These are phyloP conservation scores for Cardiocondyla obscurior DNA, from an alignment of 1,140 invertebrate species.

Conservation along the genomic window DNA sequence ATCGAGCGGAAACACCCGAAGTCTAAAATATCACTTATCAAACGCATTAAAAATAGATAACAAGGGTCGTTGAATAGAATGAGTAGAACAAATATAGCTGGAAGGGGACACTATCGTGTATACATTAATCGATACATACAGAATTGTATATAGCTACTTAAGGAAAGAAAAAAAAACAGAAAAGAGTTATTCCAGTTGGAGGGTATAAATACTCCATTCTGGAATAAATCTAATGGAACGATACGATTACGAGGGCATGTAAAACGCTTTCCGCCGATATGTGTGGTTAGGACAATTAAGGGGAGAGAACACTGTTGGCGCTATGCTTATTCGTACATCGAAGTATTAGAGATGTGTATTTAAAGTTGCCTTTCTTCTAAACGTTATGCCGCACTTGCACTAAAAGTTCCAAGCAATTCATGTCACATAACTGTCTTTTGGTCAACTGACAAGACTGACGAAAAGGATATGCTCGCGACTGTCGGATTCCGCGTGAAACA, in stretches of 20 bases:
- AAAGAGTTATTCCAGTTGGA: slow-evolving; percentile 4
- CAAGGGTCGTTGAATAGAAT: not conserved
- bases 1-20: not conserved
- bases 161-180: not conserved
- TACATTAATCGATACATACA: slow-evolving; percentile 17
- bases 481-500: not conserved
- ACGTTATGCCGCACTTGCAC: not conserved
- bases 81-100: not conserved
- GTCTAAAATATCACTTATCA: not conserved
- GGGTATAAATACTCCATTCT: not conserved
- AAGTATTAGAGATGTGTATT: not conserved
- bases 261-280: slow-evolving; percentile 22
- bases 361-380: not conserved
- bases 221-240: slow-evolving; percentile 17
- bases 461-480: not conserved
- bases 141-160: slow-evolving; percentile 11
- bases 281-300: slow-evolving; percentile 21
- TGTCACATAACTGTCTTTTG: not conserved
- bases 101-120: not conserved
- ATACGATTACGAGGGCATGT: not conserved
- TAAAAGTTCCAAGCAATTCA: slow-evolving; percentile 2
- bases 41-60: slow-evolving; percentile 54
- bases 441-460: not conserved
- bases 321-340: slow-evolving; percentile 17
- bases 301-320: slow-evolving; percentile 41